phyloP scores from a whole-genome alignment of 2,797 vertebrate genomes.

The Hydrolagus colliei region DNA sequence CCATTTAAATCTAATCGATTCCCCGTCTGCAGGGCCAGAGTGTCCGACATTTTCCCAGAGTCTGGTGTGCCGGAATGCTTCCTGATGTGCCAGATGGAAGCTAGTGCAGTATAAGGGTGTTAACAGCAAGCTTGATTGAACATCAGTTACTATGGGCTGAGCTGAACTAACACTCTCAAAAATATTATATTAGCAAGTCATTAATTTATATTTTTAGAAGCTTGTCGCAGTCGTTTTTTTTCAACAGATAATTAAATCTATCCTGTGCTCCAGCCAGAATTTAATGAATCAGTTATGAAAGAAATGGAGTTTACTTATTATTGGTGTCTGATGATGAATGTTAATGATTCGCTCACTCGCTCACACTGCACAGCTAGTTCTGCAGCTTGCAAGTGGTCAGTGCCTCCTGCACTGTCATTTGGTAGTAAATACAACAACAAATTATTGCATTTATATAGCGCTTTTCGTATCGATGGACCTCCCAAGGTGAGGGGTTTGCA shows the following conservation, averaged over 20 bases:
- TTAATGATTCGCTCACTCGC: conserved; percentile 44
- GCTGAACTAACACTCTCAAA: conserved; percentile 8
- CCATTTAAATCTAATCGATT: neutral
- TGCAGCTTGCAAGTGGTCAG: too few relatives aligned
- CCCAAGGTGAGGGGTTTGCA: too few relatives aligned
- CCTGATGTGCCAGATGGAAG: too few relatives aligned
- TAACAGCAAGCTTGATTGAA: neutral
- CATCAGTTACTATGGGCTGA: neutral
- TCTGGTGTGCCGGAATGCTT: too few relatives aligned
- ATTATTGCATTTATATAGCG: too few relatives aligned
- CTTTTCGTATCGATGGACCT: too few relatives aligned
- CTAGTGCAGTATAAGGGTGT: too few relatives aligned
- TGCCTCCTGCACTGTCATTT: too few relatives aligned
- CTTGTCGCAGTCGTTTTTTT: conserved; percentile 44
- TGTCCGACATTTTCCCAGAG: neutral
- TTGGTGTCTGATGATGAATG: conserved; percentile 51
- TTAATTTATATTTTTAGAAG: conserved; percentile 38
- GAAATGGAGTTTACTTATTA: conserved; percentile 48
- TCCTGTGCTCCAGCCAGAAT: conserved; percentile 54
- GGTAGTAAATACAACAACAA: too few relatives aligned
- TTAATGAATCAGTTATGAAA: conserved; percentile 58
- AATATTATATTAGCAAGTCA: neutral
- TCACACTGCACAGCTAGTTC: too few relatives aligned
- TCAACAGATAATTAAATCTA: conserved; percentile 49
- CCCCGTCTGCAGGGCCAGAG: neutral